Evolutionary conservation across 2,113 vertebrate genomes (phyloP), one percentile per base, ranked within the genome.

Genomic region (Cinclus mexicanus): DNA sequence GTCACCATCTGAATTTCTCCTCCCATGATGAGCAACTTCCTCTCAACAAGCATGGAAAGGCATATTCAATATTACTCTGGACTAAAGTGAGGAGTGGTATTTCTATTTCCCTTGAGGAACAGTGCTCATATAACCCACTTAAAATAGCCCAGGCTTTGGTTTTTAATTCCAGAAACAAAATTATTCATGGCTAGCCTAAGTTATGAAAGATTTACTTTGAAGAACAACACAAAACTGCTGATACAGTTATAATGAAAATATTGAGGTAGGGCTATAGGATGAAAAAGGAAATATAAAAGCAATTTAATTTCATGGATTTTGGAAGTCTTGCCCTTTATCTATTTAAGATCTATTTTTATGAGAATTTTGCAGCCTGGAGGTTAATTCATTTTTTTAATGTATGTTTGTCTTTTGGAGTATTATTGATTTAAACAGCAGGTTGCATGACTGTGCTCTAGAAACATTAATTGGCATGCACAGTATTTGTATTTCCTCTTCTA

Each of bases 241-340:
- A 83, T 91, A 71, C 19, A 93, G 80, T 93, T 94, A 75, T 82
- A 92, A 75, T 76, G 28, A 90, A 83, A 95, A 88, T 70, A 83
- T 41, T 83, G 47, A 80, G 26, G 26, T 50, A 80, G 76, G 44
- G 33, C 26, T 83, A 59, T 55, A 72, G 46, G 29, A 89, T 86
- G 46, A 79, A 68, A 18, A 79, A 74, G 50, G 35, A 59, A 80
- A 15, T 63, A 80, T 56, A 88, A 85, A 94, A 93, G 24, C 50
- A 90, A 87, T 56, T 68, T 68, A 44, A 75, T 93, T 94, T 92
- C 53, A 84, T 1, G 6, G 23, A 24, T 12, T 87, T 91, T 83
- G 52, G 63, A 90, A 74, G 17, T 53, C 63, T 57, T 85, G 35
- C 26, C 14, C 16, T 83, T 91, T 46, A 53, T 82, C 63, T 67